phyloP scores from a whole-genome alignment of 2,888 invertebrate genomes.

The Melieria picta region DNA sequence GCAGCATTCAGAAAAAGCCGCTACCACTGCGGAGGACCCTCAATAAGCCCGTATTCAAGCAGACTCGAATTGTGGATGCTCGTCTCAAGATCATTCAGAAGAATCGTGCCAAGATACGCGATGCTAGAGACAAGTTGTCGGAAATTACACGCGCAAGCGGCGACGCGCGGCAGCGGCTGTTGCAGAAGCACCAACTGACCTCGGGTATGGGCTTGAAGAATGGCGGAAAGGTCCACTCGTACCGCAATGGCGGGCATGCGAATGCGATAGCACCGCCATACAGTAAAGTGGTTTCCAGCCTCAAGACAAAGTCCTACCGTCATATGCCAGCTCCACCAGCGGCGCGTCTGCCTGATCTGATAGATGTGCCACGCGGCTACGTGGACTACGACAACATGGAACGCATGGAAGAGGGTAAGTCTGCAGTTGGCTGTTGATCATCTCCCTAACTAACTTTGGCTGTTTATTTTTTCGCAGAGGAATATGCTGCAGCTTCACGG shows the following conservation, averaged over 20 bases:
- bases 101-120: slow-evolving; percentile 78
- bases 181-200: slow-evolving; percentile 68
- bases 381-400: slow-evolving; percentile 65
- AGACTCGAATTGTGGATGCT: slow-evolving; percentile 70
- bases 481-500: slow-evolving; percentile 48
- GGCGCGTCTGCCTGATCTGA: slow-evolving; percentile 44
- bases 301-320: slow-evolving; percentile 37
- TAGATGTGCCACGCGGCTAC: slow-evolving; percentile 60
- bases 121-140: slow-evolving; percentile 83
- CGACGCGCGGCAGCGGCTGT: slow-evolving; percentile 79
- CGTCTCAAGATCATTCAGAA: slow-evolving; percentile 82
- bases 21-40: slow-evolving; percentile 43
- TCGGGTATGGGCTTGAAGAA: slow-evolving; percentile 7
- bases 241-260: slow-evolving; percentile 39
- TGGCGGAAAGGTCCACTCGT: neutral
- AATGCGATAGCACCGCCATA: neutral
- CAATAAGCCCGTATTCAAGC: slow-evolving; percentile 45
- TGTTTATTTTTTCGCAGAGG: slow-evolving; percentile 42
- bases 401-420: slow-evolving; percentile 60
- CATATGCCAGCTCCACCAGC: slow-evolving; percentile 19
- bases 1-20: slow-evolving; percentile 32
- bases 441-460: neutral
- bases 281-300: slow-evolving; percentile 24
- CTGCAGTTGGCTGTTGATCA: neutral
- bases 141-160: slow-evolving; percentile 78